A percentile compares a stretch with the other conserved stretches of the same genome.
Conservation (phyloP, 1,140 invertebrate species). For the Zaprionus capensis region DNA sequence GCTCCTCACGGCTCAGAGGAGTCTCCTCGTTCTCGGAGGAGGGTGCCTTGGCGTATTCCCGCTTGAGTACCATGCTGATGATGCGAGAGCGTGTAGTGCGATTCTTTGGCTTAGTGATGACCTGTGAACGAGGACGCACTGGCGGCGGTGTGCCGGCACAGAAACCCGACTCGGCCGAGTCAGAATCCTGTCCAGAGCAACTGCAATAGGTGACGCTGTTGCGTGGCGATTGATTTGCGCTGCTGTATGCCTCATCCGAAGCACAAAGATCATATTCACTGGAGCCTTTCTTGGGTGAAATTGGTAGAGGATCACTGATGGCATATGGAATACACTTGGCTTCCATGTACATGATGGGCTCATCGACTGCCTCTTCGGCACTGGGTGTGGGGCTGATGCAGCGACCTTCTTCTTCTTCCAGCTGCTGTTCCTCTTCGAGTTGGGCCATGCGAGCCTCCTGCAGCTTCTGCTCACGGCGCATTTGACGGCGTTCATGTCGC, state of each 20-base stretch:
- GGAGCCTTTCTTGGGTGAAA: not conserved
- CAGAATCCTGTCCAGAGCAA: conserved; percentile 43
- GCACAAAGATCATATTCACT: conserved; percentile 47
- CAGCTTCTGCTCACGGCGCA: conserved; percentile 35
- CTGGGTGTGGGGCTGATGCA: conserved; percentile 58
- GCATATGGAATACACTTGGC: conserved; percentile 68
- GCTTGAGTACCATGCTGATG: conserved; percentile 66
- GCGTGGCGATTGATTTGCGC: conserved; percentile 41
- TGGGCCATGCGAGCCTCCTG: conserved; percentile 42
- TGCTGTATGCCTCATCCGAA: conserved; percentile 68
- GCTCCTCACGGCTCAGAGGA: not conserved
- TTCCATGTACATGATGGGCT: conserved; percentile 59
- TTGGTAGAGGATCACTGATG: conserved; percentile 30
- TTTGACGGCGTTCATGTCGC: conserved; percentile 50
- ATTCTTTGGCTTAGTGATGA: conserved; percentile 42
- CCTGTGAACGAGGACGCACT: conserved; percentile 56
- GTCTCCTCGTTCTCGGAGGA: not conserved
- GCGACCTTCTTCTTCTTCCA: conserved; percentile 17
- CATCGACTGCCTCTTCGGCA: conserved; percentile 63
- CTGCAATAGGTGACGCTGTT: conserved; percentile 69
- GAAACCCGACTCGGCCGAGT: conserved; percentile 67
- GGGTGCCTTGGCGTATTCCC: conserved; percentile 47
- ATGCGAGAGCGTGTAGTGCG: conserved; percentile 64
- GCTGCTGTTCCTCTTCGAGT: conserved; percentile 28
- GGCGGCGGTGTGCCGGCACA: conserved; percentile 39